Evolutionary conservation across 2,113 vertebrate genomes (phyloP).

Genomic region (Zosterops pallidus): DNA sequence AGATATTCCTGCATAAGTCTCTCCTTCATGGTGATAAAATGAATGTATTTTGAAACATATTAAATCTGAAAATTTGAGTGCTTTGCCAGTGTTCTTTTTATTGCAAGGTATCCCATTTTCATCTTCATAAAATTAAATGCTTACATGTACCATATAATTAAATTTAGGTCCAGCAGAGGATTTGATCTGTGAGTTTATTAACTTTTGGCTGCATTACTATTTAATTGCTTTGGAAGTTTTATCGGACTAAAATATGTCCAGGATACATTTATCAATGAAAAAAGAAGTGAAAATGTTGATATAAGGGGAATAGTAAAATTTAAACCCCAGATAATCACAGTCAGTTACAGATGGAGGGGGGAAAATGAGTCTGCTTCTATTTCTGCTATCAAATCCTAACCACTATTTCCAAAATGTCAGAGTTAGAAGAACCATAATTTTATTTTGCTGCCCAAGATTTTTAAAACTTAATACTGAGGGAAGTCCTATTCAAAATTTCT

Average conservation of each 20-base stretch:
- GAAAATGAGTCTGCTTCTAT: background rate
- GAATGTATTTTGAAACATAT: slow-evolving; percentile 62
- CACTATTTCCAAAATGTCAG: background rate
- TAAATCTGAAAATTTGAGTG: slow-evolving; percentile 65
- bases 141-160: slow-evolving; percentile 72
- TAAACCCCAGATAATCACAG: background rate
- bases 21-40: slow-evolving; percentile 38
- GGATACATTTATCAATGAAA: background rate
- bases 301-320: background rate
- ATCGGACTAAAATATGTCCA: background rate
- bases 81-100: slow-evolving; percentile 65
- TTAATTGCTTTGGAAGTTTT: slow-evolving; percentile 59
- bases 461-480: background rate
- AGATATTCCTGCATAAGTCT: background rate
- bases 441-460: background rate
- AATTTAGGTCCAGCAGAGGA: slow-evolving; percentile 65
- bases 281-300: background rate
- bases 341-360: background rate
- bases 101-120: slow-evolving; percentile 67
- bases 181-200: slow-evolving; percentile 62
- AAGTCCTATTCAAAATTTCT: background rate
- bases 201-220: slow-evolving; percentile 48
- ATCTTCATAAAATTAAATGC: slow-evolving; percentile 75
- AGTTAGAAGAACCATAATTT: background rate
- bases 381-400: background rate